Conservation (phyloP, 2,888 invertebrate species). For the Ferdinandea cuprea region DNA sequence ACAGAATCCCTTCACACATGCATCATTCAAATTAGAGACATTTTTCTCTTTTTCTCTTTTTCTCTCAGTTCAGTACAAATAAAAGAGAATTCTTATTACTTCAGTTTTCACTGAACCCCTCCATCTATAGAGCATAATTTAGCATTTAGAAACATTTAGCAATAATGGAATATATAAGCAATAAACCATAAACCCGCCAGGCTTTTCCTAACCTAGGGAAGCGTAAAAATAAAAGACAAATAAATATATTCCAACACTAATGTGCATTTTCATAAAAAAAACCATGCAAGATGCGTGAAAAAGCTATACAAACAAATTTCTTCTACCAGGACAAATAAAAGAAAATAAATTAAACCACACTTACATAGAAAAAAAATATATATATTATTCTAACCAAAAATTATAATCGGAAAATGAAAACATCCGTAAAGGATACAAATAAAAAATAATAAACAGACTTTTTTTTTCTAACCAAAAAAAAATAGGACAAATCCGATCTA, state of each 20-base stretch:
- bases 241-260: slow-evolving; percentile 15
- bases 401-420: slow-evolving; percentile 30
- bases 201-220: too few species aligned
- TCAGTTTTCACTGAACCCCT: too few species aligned
- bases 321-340: slow-evolving; percentile 18
- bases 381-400: slow-evolving; percentile 13
- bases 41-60: too few species aligned
- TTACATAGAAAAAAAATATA: slow-evolving; percentile 15
- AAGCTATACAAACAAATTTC: slow-evolving; percentile 17
- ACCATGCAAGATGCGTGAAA: slow-evolving; percentile 55
- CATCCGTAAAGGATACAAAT: slow-evolving; percentile 48
- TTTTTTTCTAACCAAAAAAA: slow-evolving; percentile 38
- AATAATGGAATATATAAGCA: too few species aligned
- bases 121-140: too few species aligned
- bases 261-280: slow-evolving; percentile 13
- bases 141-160: too few species aligned
- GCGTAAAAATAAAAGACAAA: too few species aligned
- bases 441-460: slow-evolving; percentile 14
- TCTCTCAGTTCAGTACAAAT: too few species aligned
- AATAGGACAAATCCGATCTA: slow-evolving; percentile 42
- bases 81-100: too few species aligned
- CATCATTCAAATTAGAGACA: too few species aligned
- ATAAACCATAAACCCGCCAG: too few species aligned
- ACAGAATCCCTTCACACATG: too few species aligned
- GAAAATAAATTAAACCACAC: slow-evolving; percentile 22